Evolutionary conservation across 2,797 vertebrate genomes (phyloP).

Genomic region (Melanotaenia maccullochi): DNA sequence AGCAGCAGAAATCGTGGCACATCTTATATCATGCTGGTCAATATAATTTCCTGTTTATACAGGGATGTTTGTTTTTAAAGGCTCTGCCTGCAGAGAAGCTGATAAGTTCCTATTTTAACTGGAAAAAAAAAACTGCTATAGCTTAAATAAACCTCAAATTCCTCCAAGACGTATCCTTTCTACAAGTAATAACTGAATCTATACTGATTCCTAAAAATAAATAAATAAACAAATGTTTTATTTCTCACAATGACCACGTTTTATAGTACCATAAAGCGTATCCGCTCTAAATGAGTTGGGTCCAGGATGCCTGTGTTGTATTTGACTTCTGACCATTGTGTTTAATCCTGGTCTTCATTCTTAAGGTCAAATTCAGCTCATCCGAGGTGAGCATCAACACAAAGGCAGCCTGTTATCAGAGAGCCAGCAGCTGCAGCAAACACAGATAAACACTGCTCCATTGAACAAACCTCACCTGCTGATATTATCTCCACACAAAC

Average conservation of each 20-base stretch:
- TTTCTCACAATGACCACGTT: background rate
- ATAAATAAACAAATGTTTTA: background rate
- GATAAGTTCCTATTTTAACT: conserved; percentile 7
- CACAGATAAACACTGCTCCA: conserved; percentile 75
- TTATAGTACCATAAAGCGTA: background rate
- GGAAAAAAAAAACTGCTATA: background rate
- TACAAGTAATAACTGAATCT: background rate
- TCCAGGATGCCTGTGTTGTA: background rate
- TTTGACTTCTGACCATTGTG: conserved; percentile 15
- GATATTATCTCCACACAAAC: conserved; percentile 80
- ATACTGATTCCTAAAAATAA: background rate
- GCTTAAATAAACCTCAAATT: conserved; percentile 8
- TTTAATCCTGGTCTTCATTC: conserved; percentile 34
- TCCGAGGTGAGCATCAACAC: conserved; percentile 62
- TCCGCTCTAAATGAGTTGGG: background rate
- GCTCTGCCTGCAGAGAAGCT: conserved; percentile 13
- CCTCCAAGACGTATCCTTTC: background rate
- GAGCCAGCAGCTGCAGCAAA: conserved; percentile 81
- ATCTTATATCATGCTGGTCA: conserved; percentile 10
- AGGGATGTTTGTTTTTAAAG: conserved; percentile 17
- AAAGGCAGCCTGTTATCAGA: conserved; percentile 74
- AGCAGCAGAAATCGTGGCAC: conserved; percentile 2
- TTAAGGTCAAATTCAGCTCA: conserved; percentile 55
- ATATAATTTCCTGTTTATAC: conserved; percentile 32
- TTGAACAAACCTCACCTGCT: conserved; percentile 83